Evolutionary conservation across 1,140 invertebrate genomes (phyloP), one percentile per base, ranked within the genome.

Genomic region (Rhagoletis zephyria): DNA sequence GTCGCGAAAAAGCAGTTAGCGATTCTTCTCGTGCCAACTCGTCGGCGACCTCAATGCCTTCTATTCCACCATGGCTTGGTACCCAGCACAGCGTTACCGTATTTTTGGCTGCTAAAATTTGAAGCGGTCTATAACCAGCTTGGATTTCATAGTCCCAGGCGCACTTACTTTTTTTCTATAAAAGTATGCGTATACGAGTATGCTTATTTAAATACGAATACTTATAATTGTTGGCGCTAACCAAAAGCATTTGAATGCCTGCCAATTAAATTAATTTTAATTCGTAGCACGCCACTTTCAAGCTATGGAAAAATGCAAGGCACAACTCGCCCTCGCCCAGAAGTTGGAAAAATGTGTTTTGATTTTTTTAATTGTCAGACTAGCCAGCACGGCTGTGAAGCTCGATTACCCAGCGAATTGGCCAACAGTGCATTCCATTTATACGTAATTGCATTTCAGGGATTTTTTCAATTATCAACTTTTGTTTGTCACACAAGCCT

Each of bases 211-310:
- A 14, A 14, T 65, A 12, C 16, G 14, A 16, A 48, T 19, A 81
- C 2, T 81, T 56, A 19, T 81, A 81, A 81, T 81, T 81, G 48
- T 56, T 81, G 74, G 74, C 74, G 74, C 74, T 81, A 42, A 48
- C 74, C 42, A 81, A 56, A 81, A 7, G 16, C 48, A 56, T 81
- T 81, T 56, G 48, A 81, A 56, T 81, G 16, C 6, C 48, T 81
- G 45, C 48, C 45, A 81, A 81, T 81, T 81, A 51, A 81, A 14
- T 51, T 12, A 14, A 81, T 81, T 81, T 3, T 56, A 59, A 81
- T 59, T 30, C 74, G 10, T 9, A n/a, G 64, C 64, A 40, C 64
- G 40, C n/a, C 4, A 60, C 61, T 9, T 63, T 48, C 45, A 56
- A 42, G n/a, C 42, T 74, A 74, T 74, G 40, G 45, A n/a, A 74